Conservation (phyloP, 2,888 invertebrate species). For the Aleiodes alternator region DNA sequence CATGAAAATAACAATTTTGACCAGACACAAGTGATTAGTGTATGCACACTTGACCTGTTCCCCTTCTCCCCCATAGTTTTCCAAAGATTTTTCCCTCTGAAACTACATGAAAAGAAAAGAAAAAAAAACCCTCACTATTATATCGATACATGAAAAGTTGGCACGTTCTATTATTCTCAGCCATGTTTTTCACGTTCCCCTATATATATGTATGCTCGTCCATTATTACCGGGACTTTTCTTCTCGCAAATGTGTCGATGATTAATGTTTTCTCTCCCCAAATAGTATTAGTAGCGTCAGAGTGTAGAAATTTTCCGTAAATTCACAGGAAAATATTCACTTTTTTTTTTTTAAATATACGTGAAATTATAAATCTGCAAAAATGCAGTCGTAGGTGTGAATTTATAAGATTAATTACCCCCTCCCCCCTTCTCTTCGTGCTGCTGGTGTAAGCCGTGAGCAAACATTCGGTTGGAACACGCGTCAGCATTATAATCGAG, state of each 20-base stretch:
- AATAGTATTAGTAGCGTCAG: background rate
- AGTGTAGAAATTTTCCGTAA: background rate
- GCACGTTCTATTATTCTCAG: slow-evolving; percentile 36
- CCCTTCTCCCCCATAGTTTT: slow-evolving; percentile 56
- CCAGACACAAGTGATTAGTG: slow-evolving; percentile 68
- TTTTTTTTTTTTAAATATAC: no score
- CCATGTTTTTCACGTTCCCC: slow-evolving; percentile 32
- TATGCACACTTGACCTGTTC: slow-evolving; percentile 71
- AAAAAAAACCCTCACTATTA: slow-evolving; percentile 61
- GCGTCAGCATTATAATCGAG: slow-evolving; percentile 73
- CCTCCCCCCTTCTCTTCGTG: slow-evolving; percentile 11
- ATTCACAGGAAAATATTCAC: background rate
- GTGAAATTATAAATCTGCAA: no score
- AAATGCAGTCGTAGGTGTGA: no score
- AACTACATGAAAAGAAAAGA: no score
- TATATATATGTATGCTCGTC: background rate
- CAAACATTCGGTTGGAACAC: slow-evolving; percentile 58
- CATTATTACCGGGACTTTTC: slow-evolving; percentile 26
- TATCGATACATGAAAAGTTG: slow-evolving; percentile 64
- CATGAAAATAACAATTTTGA: slow-evolving; percentile 45
- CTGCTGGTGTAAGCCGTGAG: slow-evolving; percentile 6
- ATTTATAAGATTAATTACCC: slow-evolving; percentile 44
- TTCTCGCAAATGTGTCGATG: slow-evolving; percentile 6
- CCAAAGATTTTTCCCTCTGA: slow-evolving; percentile 4
- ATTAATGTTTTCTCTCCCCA: slow-evolving; percentile 14